Base-by-base conservation (phyloP, 2,888 invertebrate species). In the Xestia ashworthii region DNA sequence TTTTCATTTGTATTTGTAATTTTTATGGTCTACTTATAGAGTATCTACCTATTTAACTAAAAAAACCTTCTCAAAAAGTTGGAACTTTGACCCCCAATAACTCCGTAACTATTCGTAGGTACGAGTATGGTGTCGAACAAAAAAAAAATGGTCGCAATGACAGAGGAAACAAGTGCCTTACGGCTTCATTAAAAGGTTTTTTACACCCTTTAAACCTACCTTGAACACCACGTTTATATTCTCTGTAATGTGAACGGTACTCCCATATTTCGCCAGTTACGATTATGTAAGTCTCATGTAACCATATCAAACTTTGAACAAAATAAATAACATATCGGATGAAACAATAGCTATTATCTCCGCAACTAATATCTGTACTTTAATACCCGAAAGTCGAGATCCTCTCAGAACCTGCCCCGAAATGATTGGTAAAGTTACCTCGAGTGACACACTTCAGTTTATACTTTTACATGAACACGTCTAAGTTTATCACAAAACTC, bases 401-500 rank as follows among this genome's bases (percentile, higher is more conserved):
- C 73, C 41, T 22, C 65, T 65, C 16, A 14, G 44, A 68, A 78
- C 74, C 69, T 73, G 64, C 44, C 64, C 50, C 53, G 48, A 76
- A 19, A 77, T 88, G 87, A 87, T 88, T 83, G 85, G 72, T 50
- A 87, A 87, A 87, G 87, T 88, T 88, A 83, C 81, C 60, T 76
- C 69, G 71, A 81, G 77, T 83, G 79, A 84, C 81, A 85, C 80
- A 80, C 78, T 87, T 73, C 53, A 81, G 70, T 71, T 73, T 75
- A 80, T 81, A 87, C 78, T 87, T 78, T 78, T 78, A 83, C 77
- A 85, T 74, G 84, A 81, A 75, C 87, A 90, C 89, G 89, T 88
- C 88, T 87, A 86, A 92, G 91, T 93, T 90, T 90, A 93, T 93
- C 92, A 92, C 91, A 91, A 92, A 92, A 92, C 91, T 92, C 88